Base-by-base conservation (phyloP, 2,113 vertebrate genomes). In the Rhadina sibilatrix region DNA sequence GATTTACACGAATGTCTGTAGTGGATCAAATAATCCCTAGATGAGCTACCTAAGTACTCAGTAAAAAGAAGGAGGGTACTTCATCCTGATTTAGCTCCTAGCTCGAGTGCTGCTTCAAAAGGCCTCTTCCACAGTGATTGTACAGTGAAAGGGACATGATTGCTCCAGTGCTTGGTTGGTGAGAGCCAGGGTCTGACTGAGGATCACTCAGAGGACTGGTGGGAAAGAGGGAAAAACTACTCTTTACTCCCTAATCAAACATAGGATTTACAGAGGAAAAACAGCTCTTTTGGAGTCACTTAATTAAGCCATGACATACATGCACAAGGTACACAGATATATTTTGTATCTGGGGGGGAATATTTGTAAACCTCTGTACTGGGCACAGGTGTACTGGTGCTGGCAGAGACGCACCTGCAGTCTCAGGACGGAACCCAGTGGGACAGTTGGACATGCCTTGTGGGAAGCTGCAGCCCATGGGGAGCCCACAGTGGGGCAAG, bases 41-140 rank as follows among this genome's bases (percentile, higher is more conserved):
- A 86, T 2, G 25, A 88, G 27, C 60, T 63, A 70, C 52, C 64
- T 46, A 83, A 95, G 60, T 57, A 83, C 71, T 60, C 54, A 80
- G 75, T 37, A 52, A 63, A 90, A 94, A 65, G 52, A 69, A 86
- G 52, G 65, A 89, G 83, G 52, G 71, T 47, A 88, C 85, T 93
- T 95, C 82, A 97, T 60, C 40, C 70, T 93, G 85, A 80, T 92
- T 93, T 81, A 66, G 20, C 33, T 88, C 60, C 68, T 30, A 40
- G 49, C 47, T 94, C 6, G 2, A 93, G 90, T 22, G 0, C 42
- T 83, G n/a, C 82, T 90, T 86, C 31, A 52, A 44, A 52, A 77
- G 54, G 59, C n/a, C 56, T 54, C 71, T 91, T 49, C 18, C 27
- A 11, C 20, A 28, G 22, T 66, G 79, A 77, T 63, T 77, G 50